Conservation (phyloP, 2,888 invertebrate species). For the Heliconius ethilla region DNA sequence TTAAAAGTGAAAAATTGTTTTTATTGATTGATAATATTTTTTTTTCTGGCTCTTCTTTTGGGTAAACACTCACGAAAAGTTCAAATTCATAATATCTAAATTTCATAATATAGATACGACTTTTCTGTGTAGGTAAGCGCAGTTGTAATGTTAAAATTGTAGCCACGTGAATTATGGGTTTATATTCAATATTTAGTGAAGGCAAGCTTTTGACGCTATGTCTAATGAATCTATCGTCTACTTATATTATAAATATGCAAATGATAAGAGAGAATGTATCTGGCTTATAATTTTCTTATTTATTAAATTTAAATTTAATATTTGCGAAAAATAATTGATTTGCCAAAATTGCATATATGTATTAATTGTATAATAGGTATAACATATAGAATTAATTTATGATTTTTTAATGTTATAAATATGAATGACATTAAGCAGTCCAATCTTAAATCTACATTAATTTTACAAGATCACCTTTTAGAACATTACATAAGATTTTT, state of each 20-base stretch:
- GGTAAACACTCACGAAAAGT: too few relatives aligned
- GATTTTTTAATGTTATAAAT: not conserved
- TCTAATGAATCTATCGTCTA: not conserved
- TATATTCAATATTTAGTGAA: not conserved
- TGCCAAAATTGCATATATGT: too few relatives aligned
- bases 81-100: too few relatives aligned
- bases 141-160: not conserved
- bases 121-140: too few relatives aligned
- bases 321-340: too few relatives aligned
- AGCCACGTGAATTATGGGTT: not conserved
- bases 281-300: not conserved
- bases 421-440: not conserved
- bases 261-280: not conserved
- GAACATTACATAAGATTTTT: not conserved
- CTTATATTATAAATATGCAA: not conserved
- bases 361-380: too few relatives aligned
- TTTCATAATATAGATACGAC: too few relatives aligned
- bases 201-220: not conserved
- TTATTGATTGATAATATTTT: too few relatives aligned
- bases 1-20: too few relatives aligned
- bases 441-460: not conserved
- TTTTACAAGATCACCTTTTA: not conserved
- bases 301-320: not conserved
- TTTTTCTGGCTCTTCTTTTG: too few relatives aligned
- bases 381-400: too few relatives aligned